These are phyloP conservation scores for Temnothorax rugatulus DNA, from an alignment of 2,888 invertebrate species.

Conservation along the genomic window DNA sequence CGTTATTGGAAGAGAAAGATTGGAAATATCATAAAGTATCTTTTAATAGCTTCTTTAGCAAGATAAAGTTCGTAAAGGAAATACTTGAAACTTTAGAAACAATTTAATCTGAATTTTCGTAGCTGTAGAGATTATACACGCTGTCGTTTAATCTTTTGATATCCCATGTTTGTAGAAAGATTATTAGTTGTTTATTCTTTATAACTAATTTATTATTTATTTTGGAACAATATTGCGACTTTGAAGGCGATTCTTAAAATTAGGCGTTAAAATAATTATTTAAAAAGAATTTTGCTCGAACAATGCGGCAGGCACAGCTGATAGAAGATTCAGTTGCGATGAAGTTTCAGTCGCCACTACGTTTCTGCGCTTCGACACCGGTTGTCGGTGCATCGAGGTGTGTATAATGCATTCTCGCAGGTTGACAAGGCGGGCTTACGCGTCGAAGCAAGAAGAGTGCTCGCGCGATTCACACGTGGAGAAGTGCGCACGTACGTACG, in stretches of 20 bases:
- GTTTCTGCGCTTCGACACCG: neutral
- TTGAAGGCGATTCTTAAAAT: neutral
- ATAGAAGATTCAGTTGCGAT: neutral
- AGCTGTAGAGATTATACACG: neutral
- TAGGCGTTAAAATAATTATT: neutral
- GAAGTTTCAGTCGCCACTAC: neutral
- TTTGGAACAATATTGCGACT: neutral
- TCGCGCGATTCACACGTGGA: conserved; percentile 6
- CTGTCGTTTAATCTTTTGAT: neutral
- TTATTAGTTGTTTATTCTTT: neutral
- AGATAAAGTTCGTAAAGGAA: neutral
- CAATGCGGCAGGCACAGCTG: neutral
- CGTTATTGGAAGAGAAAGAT: neutral
- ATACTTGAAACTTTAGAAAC: neutral
- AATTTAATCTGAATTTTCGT: neutral
- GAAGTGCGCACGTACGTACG: neutral
- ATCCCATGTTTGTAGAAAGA: neutral
- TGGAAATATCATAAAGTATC: neutral
- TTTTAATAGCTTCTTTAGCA: neutral
- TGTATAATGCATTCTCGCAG: conserved; percentile 32
- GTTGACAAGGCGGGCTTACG: conserved; percentile 30
- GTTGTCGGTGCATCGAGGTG: conserved; percentile 3
- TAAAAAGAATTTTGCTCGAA: neutral
- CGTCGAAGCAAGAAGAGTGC: conserved; percentile 42
- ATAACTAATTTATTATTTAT: neutral